Percentiles rank a stretch among this genome's conserved stretches.
These are phyloP conservation scores for Monochamus saltuarius DNA, from an alignment of 1,140 invertebrate species.

Conservation along the genomic window DNA sequence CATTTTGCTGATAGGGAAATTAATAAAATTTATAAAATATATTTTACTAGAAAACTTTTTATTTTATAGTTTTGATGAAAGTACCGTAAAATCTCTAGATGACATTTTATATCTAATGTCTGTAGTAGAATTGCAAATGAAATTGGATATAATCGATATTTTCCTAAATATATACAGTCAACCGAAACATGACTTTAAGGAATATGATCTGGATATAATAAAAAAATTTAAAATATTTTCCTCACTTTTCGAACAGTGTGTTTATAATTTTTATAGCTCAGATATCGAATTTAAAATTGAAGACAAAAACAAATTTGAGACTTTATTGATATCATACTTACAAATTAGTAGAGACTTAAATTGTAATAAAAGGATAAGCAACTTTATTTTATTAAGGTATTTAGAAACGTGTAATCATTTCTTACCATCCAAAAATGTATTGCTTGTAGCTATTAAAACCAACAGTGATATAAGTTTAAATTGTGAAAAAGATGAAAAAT, in stretches of 20 bases:
- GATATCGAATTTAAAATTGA: not conserved
- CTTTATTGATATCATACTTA: constrained; percentile 14
- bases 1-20: constrained; percentile 32
- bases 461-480: not conserved
- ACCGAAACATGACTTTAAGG: constrained; percentile 25
- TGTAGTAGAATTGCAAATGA: constrained; percentile 25
- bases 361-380: constrained; percentile 19
- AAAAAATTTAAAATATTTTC: constrained; percentile 27
- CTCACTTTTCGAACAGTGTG: constrained; percentile 39
- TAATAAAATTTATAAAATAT: constrained; percentile 39
- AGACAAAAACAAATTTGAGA: constrained; percentile 26
- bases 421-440: constrained; percentile 1
- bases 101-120: constrained; percentile 38
- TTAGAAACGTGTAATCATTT: not conserved
- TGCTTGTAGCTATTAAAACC: not conserved
- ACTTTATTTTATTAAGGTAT: constrained; percentile 9
- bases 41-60: constrained; percentile 37
- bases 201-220: constrained; percentile 24
- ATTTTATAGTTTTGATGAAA: constrained; percentile 31
- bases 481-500: not conserved
- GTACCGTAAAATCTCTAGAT: constrained; percentile 29
- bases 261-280: constrained; percentile 35
- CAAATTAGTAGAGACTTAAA: not conserved
- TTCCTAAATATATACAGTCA: constrained; percentile 33
- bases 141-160: constrained; percentile 37